phyloP scores from a whole-genome alignment of 2,113 vertebrate species.

The Carlito syrichta region DNA sequence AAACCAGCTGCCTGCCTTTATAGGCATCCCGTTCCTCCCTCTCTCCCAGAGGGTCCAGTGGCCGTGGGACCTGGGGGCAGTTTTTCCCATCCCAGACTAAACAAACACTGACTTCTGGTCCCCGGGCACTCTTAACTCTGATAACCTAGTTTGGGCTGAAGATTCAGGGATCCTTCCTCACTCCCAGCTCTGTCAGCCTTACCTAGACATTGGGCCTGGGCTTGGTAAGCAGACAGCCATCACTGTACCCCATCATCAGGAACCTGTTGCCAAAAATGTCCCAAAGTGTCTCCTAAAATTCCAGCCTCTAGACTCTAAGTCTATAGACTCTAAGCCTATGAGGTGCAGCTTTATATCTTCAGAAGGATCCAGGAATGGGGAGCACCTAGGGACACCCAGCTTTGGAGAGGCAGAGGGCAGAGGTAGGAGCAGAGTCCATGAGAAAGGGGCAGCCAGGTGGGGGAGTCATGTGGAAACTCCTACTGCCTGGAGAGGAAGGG shows the following conservation, averaged over 20 bases:
- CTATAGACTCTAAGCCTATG: not conserved
- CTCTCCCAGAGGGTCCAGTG: not conserved
- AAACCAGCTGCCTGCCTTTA: no score
- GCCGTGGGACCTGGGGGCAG: not conserved
- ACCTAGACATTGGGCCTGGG: not conserved
- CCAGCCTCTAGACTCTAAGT: no score
- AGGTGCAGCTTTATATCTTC: not conserved
- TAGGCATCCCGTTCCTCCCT: not conserved
- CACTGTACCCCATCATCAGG: not conserved
- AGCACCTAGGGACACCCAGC: not conserved
- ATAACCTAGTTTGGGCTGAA: not conserved
- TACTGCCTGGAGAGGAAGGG: not conserved
- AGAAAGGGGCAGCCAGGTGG: not conserved
- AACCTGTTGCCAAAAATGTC: not conserved
- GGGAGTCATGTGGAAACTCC: not conserved
- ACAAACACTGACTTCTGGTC: not conserved
- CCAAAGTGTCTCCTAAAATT: not conserved
- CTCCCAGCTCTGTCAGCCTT: not conserved
- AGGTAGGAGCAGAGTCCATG: not conserved
- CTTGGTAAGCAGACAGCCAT: not conserved
- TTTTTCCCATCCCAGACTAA: not conserved
- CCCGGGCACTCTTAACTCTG: not conserved
- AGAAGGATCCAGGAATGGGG: not conserved
- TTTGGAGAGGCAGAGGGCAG: not conserved
- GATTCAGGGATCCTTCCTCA: not conserved